Evolutionary conservation across 1,140 invertebrate species (phyloP), one percentile per base, ranked within the genome.

Genomic region (Nymphalis io): DNA sequence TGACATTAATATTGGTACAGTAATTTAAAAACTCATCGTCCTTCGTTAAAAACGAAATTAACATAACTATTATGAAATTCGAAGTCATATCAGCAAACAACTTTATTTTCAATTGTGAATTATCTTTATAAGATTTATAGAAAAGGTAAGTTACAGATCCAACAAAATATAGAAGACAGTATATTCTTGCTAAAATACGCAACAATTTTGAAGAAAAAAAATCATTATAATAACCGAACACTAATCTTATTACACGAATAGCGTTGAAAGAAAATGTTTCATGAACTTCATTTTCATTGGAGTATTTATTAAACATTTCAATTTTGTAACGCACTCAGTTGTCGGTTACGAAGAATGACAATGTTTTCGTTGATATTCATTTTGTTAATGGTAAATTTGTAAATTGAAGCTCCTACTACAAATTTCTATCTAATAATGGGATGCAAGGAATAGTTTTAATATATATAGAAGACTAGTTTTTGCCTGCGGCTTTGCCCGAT

Each of bases 11-110:
- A 42, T 39, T 51, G 1, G 59, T 40, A 6, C 39, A 48, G 39
- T 61, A 68, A 27, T 53, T 68, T 4, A 42, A 15, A 55, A 68
- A 68, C 0, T 18, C 20, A 12, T 3, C 16, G 13, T 68, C 66
- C 12, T 38, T 60, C 3, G 59, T 61, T 6, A 21, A 42, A 0
- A 18, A 42, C 16, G 66, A 68, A 61, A 68, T 55, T 15, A 55
- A 15, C 18, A 48, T 27, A 48, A 23, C 46, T 11, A 48, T 33
- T 12, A 61, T 2, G 3, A 61, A 61, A 27, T 61, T 42, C 48
- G 13, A 10, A 13, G 1, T 21, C 23, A 61, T 23, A 12, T 16
- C 21, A 55, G 42, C 18, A n/a, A 23, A 23, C n/a, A 60, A 60
- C 13, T 15, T 2, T 2, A 42, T 13, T 42, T 1, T 42, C 11